phyloP scores from a whole-genome alignment of 2,888 invertebrate genomes.

The Plagiodera versicolora region DNA sequence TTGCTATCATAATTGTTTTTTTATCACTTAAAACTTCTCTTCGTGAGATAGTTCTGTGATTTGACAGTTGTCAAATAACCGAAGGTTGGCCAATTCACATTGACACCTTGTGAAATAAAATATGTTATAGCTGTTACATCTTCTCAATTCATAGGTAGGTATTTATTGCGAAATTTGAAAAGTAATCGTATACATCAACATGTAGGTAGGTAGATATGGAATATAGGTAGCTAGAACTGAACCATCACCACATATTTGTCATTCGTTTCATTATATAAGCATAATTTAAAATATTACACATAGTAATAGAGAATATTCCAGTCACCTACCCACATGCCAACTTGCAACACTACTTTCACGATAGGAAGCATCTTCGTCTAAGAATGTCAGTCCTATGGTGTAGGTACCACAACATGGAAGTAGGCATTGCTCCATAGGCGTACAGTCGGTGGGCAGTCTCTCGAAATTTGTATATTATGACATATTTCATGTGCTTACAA shows the following conservation, averaged over 20 bases:
- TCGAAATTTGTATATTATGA: not conserved
- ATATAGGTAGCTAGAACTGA: not conserved
- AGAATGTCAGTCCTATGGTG: conserved; percentile 38
- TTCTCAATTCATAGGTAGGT: too few species aligned
- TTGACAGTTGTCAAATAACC: too few species aligned
- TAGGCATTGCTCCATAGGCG: not conserved
- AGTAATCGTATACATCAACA: not conserved
- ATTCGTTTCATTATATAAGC: conserved; percentile 6
- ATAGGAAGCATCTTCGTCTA: conserved; percentile 47
- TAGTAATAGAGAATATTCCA: conserved; percentile 7
- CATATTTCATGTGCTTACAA: too few species aligned
- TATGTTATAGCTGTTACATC: not conserved
- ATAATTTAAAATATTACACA: conserved; percentile 7
- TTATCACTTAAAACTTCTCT: too few species aligned
- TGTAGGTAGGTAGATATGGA: not conserved
- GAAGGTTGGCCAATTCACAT: too few species aligned
- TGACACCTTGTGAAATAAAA: too few species aligned
- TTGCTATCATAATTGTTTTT: too few species aligned
- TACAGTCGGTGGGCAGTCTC: not conserved
- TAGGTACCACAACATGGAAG: not conserved
- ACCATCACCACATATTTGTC: not conserved
- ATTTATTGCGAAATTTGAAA: too few species aligned
- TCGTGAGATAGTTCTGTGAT: too few species aligned
- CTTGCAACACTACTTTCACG: conserved; percentile 51
- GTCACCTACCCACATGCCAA: conserved; percentile 37